Evolutionary conservation across 2,797 vertebrate species (phyloP).

Genomic region (Leptodactylus fallax): DNA sequence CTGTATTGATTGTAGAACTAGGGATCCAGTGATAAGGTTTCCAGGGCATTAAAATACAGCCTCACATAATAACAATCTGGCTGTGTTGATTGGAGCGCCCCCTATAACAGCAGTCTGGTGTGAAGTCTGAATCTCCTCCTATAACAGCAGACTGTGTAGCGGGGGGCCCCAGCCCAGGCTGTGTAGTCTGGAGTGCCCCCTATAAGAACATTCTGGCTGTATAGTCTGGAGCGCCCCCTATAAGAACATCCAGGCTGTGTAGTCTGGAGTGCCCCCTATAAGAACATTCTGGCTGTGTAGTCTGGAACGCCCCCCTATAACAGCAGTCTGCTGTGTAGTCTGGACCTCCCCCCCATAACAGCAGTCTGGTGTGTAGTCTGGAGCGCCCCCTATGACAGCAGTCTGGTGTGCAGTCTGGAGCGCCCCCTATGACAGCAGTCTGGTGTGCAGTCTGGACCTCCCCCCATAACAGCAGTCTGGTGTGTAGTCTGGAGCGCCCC

Average conservation of each 20-base stretch:
- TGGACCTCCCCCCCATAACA: neutral
- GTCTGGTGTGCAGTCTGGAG: neutral
- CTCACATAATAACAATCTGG: neutral
- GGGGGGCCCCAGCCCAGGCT: too few relatives aligned
- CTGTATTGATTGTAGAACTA: neutral
- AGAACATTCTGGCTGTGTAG: neutral
- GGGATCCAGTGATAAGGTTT: too few relatives aligned
- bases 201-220: neutral
- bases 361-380: neutral
- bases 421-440: neutral
- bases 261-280: neutral
- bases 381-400: neutral
- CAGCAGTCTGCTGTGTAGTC: neutral
- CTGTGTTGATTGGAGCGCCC: neutral
- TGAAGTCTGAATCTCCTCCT: neutral
- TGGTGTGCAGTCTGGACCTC: too few relatives aligned
- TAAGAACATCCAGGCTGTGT: neutral
- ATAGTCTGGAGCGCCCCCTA: neutral
- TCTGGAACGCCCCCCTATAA: neutral
- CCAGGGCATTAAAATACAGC: too few relatives aligned
- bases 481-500: too few relatives aligned
- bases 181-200: neutral
- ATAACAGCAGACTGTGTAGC: neutral
- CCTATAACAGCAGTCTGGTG: neutral
- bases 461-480: too few relatives aligned